Conservation (phyloP, 2,888 invertebrate species). For the Drosophila kuntzei region DNA sequence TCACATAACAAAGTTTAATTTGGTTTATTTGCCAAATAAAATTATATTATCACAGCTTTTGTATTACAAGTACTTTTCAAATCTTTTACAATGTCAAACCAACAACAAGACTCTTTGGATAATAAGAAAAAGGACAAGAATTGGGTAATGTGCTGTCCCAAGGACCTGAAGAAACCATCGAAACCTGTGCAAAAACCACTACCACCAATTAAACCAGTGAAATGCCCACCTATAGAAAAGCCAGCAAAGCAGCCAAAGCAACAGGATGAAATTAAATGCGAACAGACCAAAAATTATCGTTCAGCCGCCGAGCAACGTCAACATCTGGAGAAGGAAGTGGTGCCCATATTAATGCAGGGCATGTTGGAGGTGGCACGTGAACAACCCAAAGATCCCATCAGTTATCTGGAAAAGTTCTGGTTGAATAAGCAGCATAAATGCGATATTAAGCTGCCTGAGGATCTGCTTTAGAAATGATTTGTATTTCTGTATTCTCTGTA, state of each 20-base stretch:
- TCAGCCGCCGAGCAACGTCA: constrained; percentile 36
- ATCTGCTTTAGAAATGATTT: constrained; percentile 41
- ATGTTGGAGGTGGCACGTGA: constrained; percentile 66
- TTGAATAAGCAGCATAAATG: constrained; percentile 61
- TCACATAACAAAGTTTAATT: background rate
- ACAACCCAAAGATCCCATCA: constrained; percentile 61
- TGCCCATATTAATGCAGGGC: constrained; percentile 69
- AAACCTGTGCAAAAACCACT: background rate
- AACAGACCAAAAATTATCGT: background rate
- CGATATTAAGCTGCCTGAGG: constrained; percentile 48
- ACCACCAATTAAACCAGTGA: background rate
- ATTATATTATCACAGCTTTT: background rate
- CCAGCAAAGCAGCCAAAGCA: constrained; percentile 14
- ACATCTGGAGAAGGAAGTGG: constrained; percentile 52
- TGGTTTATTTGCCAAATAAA: background rate
- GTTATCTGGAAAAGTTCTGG: constrained; percentile 62
- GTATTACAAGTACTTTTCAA: background rate
- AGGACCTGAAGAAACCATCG: constrained; percentile 4
- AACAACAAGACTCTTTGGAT: background rate
- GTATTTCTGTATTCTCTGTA: background rate
- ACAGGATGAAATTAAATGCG: constrained; percentile 6
- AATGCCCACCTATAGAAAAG: constrained; percentile 30
- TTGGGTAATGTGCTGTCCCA: constrained; percentile 29
- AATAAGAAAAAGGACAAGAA: background rate
- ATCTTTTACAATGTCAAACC: constrained; percentile 38